A percentile compares a stretch with the other conserved stretches of the same genome.
These are phyloP conservation scores for Noctua janthina DNA, from an alignment of 2,888 invertebrate genomes.

Conservation along the genomic window DNA sequence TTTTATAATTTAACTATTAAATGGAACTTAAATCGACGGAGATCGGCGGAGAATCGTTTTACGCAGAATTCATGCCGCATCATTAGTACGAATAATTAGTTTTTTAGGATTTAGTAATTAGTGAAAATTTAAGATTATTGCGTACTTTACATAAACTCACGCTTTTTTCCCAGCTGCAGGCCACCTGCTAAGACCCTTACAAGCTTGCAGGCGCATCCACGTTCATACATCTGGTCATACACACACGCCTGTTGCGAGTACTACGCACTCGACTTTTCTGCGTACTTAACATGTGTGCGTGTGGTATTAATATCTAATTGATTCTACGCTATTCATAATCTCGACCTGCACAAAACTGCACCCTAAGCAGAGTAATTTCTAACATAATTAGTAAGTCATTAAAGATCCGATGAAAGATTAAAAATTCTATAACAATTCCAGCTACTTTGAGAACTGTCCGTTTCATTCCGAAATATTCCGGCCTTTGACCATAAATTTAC, in stretches of 20 bases:
- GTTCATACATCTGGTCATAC: background rate
- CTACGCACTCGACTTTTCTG: background rate
- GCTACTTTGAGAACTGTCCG: background rate
- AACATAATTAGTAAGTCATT: background rate
- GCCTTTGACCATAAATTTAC: slow-evolving; percentile 30
- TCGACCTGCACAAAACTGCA: too few relatives aligned
- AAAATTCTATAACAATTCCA: background rate
- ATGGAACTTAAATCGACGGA: background rate
- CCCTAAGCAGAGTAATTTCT: background rate
- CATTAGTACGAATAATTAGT: background rate
- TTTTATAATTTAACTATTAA: background rate
- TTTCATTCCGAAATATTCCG: background rate
- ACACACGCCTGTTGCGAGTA: background rate
- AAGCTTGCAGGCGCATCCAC: background rate
- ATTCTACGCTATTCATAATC: background rate
- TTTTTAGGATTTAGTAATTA: background rate
- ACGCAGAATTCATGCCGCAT: background rate
- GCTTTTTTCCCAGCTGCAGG: background rate
- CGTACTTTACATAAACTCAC: background rate
- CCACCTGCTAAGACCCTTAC: background rate
- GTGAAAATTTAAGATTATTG: background rate
- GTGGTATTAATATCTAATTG: background rate
- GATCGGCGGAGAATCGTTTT: background rate
- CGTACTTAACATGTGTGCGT: background rate
- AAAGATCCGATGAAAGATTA: background rate